Evolutionary conservation across 2,113 vertebrate genomes (phyloP).

Genomic region (Centropus bengalensis): DNA sequence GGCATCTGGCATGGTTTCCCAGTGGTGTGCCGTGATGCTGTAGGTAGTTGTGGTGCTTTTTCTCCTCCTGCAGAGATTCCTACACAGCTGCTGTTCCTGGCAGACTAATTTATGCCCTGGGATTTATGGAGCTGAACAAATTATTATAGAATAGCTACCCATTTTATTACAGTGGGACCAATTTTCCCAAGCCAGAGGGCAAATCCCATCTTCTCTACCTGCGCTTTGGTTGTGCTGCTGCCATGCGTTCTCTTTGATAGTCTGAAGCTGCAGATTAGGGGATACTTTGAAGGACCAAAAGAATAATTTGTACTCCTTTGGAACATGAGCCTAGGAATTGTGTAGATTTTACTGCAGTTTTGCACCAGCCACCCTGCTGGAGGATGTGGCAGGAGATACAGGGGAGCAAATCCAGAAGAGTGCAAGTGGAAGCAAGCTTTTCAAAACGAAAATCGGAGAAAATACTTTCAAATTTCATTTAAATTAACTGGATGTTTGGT

Average conservation of each 20-base stretch:
- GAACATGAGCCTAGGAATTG: not conserved
- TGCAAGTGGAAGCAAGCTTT: not conserved
- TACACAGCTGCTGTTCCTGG: not conserved
- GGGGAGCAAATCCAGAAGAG: not conserved
- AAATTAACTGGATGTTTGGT: not conserved
- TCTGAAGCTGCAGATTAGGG: not conserved
- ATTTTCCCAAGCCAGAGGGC: constrained; percentile 26
- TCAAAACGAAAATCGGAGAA: not conserved
- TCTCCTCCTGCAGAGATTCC: not conserved
- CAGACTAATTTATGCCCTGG: not conserved
- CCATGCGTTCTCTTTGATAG: not conserved
- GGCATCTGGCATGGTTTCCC: accelerated
- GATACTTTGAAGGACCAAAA: not conserved
- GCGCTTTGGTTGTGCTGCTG: not conserved
- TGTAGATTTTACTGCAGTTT: not conserved
- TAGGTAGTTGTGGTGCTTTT: not conserved
- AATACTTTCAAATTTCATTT: not conserved
- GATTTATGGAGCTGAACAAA: constrained; percentile 22
- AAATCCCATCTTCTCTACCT: not conserved
- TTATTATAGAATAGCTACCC: not conserved
- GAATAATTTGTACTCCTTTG: not conserved
- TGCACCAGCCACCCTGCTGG: not conserved
- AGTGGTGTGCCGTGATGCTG: accelerated
- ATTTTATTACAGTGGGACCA: not conserved
- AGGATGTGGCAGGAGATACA: not conserved